Evolutionary conservation across 2,113 vertebrate species (phyloP).

Genomic region (Colossoma macropomum): DNA sequence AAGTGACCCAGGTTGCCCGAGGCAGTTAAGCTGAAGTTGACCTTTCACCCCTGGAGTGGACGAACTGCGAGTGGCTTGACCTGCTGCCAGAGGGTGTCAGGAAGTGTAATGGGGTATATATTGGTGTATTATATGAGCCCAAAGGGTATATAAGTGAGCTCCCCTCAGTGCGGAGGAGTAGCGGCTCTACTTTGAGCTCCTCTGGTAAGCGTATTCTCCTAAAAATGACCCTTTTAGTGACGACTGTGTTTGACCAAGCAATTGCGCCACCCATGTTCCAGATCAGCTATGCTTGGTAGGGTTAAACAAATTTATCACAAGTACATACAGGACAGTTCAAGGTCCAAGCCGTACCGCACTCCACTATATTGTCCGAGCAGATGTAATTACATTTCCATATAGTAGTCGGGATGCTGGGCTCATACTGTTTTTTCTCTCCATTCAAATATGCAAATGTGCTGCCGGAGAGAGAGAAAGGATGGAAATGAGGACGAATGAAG

Average conservation of each 20-base stretch:
- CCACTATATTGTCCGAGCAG: background rate
- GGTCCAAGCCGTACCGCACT: no score
- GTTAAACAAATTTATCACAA: no score
- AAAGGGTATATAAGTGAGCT: background rate
- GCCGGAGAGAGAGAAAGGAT: constrained; percentile 12
- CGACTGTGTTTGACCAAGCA: no score
- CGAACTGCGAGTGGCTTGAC: constrained; percentile 25
- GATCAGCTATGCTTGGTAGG: no score
- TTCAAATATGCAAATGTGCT: constrained; percentile 14
- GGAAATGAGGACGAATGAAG: constrained; percentile 10
- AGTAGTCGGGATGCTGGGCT: background rate
- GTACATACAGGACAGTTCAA: no score
- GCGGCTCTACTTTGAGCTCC: no score
- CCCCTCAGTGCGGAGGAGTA: no score
- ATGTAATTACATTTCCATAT: constrained; percentile 23
- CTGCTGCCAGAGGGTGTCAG: constrained; percentile 28
- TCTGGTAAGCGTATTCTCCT: no score
- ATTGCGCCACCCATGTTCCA: no score
- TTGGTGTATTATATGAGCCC: constrained; percentile 21
- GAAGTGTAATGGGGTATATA: constrained; percentile 30
- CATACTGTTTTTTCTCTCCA: background rate
- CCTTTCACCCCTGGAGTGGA: constrained; percentile 39
- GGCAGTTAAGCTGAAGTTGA: constrained; percentile 31
- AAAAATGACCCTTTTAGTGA: no score
- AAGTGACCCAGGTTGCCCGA: constrained; percentile 33